phyloP scores from a whole-genome alignment of 2,888 invertebrate genomes.

The Maniola hyperantus region DNA sequence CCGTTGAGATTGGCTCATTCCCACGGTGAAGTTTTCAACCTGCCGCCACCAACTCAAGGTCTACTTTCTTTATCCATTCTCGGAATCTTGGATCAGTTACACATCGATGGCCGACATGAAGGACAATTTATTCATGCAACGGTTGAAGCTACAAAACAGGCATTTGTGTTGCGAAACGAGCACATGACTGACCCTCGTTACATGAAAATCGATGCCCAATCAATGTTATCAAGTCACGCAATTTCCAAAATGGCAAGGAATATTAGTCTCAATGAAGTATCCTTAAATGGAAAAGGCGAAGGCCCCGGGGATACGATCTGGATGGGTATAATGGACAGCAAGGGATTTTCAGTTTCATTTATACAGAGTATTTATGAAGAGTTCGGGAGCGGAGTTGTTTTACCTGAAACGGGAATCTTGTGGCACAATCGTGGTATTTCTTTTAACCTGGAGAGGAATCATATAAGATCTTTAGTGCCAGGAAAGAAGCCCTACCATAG shows the following conservation, averaged over 20 bases:
- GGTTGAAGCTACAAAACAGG: slow-evolving; percentile 59
- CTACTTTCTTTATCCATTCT: slow-evolving; percentile 64
- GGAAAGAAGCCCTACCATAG: slow-evolving; percentile 74
- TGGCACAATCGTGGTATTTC: slow-evolving; percentile 71
- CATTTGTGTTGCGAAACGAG: slow-evolving; percentile 55
- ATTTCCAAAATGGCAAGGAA: slow-evolving; percentile 58
- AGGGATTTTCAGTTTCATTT: slow-evolving; percentile 73
- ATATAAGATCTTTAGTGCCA: slow-evolving; percentile 59
- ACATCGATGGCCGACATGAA: slow-evolving; percentile 63
- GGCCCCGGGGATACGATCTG: slow-evolving; percentile 72
- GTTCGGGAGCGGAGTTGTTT: slow-evolving; percentile 67
- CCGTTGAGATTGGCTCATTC: slow-evolving; percentile 62
- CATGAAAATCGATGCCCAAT: slow-evolving; percentile 61
- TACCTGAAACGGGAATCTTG: slow-evolving; percentile 69
- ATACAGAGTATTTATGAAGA: slow-evolving; percentile 68
- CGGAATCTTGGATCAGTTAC: slow-evolving; percentile 64
- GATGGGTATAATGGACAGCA: slow-evolving; percentile 73
- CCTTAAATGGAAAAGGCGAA: slow-evolving; percentile 49
- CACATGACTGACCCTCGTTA: slow-evolving; percentile 66
- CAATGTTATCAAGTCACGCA: slow-evolving; percentile 51
- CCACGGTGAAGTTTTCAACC: slow-evolving; percentile 63
- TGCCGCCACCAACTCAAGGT: slow-evolving; percentile 76
- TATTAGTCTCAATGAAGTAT: slow-evolving; percentile 53
- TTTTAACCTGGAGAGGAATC: slow-evolving; percentile 56
- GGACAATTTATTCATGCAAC: slow-evolving; percentile 64